A percentile compares a stretch with the other conserved stretches of the same genome.
Conservation (phyloP, 1,140 invertebrate genomes). For the Dryas iulia region DNA sequence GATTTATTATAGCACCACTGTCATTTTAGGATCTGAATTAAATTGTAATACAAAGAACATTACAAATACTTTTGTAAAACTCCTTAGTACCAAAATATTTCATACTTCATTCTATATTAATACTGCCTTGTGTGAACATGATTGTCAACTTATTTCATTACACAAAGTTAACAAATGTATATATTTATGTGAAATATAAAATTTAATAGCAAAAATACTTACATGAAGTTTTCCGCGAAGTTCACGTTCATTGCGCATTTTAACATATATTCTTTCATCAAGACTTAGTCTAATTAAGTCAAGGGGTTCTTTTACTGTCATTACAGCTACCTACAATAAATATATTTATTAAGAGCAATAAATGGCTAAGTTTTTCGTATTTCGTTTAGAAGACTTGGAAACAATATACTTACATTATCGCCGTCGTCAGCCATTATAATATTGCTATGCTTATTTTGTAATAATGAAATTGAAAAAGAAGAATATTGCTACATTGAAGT, state of each 20-base stretch:
- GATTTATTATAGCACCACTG: neutral
- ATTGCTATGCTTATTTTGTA: neutral
- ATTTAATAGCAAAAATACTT: constrained; percentile 60
- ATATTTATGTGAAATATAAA: neutral
- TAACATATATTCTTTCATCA: constrained; percentile 99
- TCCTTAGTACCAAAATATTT: too few species aligned
- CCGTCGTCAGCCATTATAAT: constrained; percentile 64
- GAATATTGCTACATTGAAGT: neutral
- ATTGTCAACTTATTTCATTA: too few species aligned
- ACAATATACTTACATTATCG: constrained; percentile 57
- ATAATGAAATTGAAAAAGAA: neutral
- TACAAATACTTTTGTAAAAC: too few species aligned
- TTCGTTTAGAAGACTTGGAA: neutral
- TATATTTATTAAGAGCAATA: neutral
- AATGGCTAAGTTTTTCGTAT: neutral
- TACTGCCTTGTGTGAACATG: too few species aligned
- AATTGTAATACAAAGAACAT: too few species aligned
- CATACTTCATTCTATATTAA: too few species aligned
- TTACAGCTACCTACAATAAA: constrained; percentile 84
- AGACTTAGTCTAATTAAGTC: constrained; percentile 97
- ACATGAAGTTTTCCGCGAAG: constrained; percentile 96
- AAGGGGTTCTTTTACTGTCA: constrained; percentile 97
- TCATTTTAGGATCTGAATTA: too few species aligned
- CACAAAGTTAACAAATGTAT: too few species aligned
- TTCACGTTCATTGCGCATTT: constrained; percentile 99